A percentile compares a stretch with the other conserved stretches of the same genome.
These are phyloP conservation scores for Leucoraja erinaceus DNA, from an alignment of 2,113 vertebrate genomes.

Conservation along the genomic window DNA sequence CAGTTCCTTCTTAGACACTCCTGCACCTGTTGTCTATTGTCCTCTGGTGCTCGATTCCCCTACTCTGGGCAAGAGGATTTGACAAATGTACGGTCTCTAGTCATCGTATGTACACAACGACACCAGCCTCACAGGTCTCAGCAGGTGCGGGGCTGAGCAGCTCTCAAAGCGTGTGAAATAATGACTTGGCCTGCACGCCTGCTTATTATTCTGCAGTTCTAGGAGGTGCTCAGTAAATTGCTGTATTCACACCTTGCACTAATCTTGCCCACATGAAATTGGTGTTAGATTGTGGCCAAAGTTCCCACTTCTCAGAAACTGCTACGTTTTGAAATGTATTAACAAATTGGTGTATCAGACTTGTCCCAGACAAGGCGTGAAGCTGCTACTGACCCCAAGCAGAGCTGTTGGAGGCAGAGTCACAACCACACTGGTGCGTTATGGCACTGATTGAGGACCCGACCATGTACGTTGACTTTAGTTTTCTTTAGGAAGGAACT, in stretches of 20 bases:
- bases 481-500: no score
- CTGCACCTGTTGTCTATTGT: no score
- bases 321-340: neutral
- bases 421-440: neutral
- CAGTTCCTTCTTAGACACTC: no score
- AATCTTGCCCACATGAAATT: neutral
- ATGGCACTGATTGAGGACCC: neutral
- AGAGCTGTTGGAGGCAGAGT: neutral
- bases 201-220: neutral
- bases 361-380: neutral
- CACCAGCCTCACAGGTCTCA: neutral
- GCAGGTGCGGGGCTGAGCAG: neutral
- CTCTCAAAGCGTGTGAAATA: neutral
- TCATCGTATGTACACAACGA: neutral
- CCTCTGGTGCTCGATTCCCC: no score
- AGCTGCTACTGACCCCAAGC: neutral
- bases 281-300: neutral
- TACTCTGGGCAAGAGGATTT: no score
- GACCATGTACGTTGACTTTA: neutral
- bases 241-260: neutral
- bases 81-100: no score
- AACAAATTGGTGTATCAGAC: neutral
- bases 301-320: neutral
- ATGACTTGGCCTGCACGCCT: neutral
- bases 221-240: neutral